Evolutionary conservation across 2,888 invertebrate genomes (phyloP), one percentile per base, ranked within the genome.

Genomic region (Harpalus rufipes): DNA sequence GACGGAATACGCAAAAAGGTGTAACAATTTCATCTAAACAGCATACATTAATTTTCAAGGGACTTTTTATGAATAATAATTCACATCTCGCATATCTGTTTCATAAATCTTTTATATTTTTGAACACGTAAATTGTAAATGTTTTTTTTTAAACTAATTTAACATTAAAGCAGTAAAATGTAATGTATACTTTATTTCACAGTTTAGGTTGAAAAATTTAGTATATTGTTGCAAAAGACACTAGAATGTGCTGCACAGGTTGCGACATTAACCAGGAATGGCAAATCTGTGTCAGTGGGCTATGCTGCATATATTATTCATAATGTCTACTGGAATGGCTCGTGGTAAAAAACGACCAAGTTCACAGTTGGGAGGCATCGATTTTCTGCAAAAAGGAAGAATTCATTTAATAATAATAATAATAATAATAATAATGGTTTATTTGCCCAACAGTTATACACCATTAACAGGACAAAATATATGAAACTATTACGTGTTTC

Each of bases 221-320:
- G 16, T 14, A 18, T 25, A 63, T 12, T 21, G 63, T 63, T 21
- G 63, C 18, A 7, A 10, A 25, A 8, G 25, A 25, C 63, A 21
- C 5, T 25, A 63, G 63, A 63, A 63, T 63, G 25, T 63, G 63
- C 63, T 25, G 3, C 10, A 21, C 63, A 63, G 18, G 63, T 21
- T 18, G 25, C 12, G 12, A 3, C 21, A 25, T 63, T 63, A 7
- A 8, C 10, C 63, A 18, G 63, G 8, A 63, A 63, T 63, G 25
- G 63, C 63, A 63, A 63, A 63, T 63, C 63, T 63, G 63, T 63
- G 63, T 63, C 63, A 63, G 21, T 63, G 63, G 21, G 63, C 25
- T 12, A 63, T 63, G 25, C 63, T 12, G 63, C 25, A 63, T 63
- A 25, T 63, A 63, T 63, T 63, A 63, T 63, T 25, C 25, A 63